phyloP scores from a whole-genome alignment of 2,113 vertebrate species.

The Lampris megalopsis region DNA sequence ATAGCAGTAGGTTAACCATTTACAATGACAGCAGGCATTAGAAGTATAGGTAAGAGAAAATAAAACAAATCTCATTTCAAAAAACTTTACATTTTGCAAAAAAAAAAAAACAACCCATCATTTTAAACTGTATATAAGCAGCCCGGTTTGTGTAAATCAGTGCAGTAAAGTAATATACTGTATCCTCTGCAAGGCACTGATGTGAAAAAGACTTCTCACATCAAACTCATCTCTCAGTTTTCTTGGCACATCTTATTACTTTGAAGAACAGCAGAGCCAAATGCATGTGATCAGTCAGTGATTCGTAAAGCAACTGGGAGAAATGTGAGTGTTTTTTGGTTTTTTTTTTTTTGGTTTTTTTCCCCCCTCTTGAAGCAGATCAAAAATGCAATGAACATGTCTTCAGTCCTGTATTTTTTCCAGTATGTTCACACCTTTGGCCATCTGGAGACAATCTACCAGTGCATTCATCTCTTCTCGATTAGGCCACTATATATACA shows the following conservation, averaged over 20 bases:
- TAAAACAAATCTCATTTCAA: no score
- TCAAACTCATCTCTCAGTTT: neutral
- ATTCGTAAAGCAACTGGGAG: conserved; percentile 7
- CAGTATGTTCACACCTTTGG: no score
- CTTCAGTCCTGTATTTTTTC: neutral
- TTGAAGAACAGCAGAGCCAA: conserved; percentile 3
- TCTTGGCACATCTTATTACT: neutral
- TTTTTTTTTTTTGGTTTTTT: no score
- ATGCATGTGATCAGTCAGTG: conserved; percentile 12
- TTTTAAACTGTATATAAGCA: no score
- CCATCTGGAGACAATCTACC: conserved; percentile 12
- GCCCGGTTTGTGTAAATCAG: neutral
- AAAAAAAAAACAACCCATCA: no score
- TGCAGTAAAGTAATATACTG: conserved; percentile 14
- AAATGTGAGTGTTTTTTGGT: neutral
- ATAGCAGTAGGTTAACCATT: no score
- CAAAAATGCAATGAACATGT: conserved; percentile 15
- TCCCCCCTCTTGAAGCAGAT: no score
- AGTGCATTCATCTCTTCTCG: conserved; percentile 8
- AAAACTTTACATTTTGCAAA: no score
- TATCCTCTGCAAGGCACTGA: conserved; percentile 2
- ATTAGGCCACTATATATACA: conserved; percentile 8
- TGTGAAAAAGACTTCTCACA: conserved; percentile 1
- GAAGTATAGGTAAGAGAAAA: no score
- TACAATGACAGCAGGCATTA: no score